Percentiles rank a stretch among this genome's conserved stretches.
Evolutionary conservation across 2,888 invertebrate genomes (phyloP).

Genomic region (Drosophila testacea): DNA sequence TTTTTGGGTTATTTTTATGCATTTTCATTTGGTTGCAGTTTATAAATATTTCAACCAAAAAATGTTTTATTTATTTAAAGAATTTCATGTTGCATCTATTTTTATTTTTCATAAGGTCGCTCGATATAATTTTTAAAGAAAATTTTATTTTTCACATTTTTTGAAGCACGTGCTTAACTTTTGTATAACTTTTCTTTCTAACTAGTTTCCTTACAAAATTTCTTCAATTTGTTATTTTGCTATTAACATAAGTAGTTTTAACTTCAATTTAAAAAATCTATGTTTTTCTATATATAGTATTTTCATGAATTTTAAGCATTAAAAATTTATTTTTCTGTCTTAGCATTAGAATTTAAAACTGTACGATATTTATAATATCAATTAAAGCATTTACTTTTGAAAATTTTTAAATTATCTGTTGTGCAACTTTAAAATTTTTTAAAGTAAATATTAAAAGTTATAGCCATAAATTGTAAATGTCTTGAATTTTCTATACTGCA

Average conservation of each 20-base stretch:
- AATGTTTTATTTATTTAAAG: conserved; percentile 10
- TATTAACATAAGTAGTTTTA: too few relatives aligned
- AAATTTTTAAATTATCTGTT: too few relatives aligned
- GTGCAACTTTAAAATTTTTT: not conserved
- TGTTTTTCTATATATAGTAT: too few relatives aligned
- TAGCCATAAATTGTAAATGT: not conserved
- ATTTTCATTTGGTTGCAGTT: not conserved
- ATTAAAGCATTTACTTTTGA: not conserved
- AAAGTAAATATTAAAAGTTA: not conserved
- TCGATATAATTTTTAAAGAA: not conserved
- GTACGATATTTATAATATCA: too few relatives aligned
- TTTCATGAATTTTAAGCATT: too few relatives aligned
- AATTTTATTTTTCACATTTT: not conserved
- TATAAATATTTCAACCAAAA: not conserved
- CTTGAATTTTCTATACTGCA: not conserved
- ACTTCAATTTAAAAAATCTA: too few relatives aligned
- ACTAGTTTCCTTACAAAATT: too few relatives aligned
- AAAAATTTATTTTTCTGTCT: too few relatives aligned
- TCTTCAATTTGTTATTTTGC: too few relatives aligned
- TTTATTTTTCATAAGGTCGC: not conserved
- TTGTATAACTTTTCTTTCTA: too few relatives aligned
- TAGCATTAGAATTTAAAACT: too few relatives aligned
- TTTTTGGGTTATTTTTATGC: conserved; percentile 31
- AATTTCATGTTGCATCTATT: conserved; percentile 1
- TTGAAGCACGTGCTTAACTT: too few relatives aligned